Percentiles rank a stretch among this genome's conserved stretches.
These are phyloP conservation scores for Notamacropus eugenii DNA, from an alignment of 2,797 vertebrate species.

Conservation along the genomic window DNA sequence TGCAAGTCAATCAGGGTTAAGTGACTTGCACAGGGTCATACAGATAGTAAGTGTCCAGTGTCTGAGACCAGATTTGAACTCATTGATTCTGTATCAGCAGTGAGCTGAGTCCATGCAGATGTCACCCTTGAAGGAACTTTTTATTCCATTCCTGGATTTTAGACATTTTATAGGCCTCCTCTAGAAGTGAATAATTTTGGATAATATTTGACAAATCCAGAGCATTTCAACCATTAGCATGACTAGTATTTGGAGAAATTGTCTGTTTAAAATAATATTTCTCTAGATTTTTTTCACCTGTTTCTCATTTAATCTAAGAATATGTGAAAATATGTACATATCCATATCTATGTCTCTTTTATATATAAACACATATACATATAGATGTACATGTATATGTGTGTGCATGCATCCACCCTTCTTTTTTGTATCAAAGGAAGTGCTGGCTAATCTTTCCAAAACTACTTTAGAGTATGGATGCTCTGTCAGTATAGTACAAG, in stretches of 20 bases:
- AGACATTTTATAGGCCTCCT: neutral
- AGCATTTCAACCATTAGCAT: neutral
- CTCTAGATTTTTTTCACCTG: neutral
- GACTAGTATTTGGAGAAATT: neutral
- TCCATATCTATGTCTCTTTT: neutral
- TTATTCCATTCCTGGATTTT: neutral
- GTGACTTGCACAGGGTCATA: too few species aligned
- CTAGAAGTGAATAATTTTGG: neutral
- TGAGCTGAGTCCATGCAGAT: neutral
- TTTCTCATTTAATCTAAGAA: neutral
- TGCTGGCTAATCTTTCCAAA: neutral
- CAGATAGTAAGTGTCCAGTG: too few species aligned
- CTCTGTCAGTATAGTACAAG: neutral
- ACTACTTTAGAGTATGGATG: neutral
- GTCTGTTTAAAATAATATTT: neutral
- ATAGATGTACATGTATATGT: too few species aligned
- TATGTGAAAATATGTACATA: neutral
- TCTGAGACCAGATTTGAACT: too few species aligned
- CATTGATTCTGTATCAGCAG: neutral
- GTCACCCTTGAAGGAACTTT: neutral
- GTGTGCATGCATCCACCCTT: too few species aligned
- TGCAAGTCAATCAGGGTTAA: too few species aligned
- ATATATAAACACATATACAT: neutral
- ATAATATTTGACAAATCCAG: neutral
- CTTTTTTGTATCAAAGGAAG: neutral